Evolutionary conservation across 2,113 vertebrate genomes (phyloP).

Genomic region (Onychostoma macrolepis): DNA sequence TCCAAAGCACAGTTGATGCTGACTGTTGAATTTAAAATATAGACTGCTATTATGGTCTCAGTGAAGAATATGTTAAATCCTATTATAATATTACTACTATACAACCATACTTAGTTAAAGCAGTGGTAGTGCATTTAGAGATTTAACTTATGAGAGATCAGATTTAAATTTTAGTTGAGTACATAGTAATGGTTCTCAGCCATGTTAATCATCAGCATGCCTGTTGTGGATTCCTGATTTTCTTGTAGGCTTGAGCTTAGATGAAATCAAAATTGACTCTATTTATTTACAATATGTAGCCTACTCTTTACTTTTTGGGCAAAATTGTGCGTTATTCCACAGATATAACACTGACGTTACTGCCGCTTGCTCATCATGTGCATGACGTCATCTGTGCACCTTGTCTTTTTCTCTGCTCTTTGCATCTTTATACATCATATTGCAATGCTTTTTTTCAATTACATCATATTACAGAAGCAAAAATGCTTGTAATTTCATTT

Average conservation of each 20-base stretch:
- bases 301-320: background rate
- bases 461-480: background rate
- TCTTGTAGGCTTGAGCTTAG: background rate
- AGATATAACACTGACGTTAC: background rate
- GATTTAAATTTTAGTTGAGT: background rate
- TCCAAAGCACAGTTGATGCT: background rate
- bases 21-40: background rate
- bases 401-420: background rate
- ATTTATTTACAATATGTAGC: background rate
- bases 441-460: background rate
- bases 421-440: background rate
- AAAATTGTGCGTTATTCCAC: background rate
- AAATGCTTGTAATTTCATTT: background rate
- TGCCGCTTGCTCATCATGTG: background rate
- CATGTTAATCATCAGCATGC: background rate
- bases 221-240: background rate
- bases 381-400: background rate
- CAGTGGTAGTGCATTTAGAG: background rate
- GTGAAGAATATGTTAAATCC: background rate
- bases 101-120: background rate
- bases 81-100: background rate
- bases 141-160: background rate
- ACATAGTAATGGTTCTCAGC: background rate
- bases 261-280: background rate
- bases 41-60: background rate